Evolutionary conservation across 2,888 invertebrate genomes (phyloP).

Genomic region (Protonemura montana): DNA sequence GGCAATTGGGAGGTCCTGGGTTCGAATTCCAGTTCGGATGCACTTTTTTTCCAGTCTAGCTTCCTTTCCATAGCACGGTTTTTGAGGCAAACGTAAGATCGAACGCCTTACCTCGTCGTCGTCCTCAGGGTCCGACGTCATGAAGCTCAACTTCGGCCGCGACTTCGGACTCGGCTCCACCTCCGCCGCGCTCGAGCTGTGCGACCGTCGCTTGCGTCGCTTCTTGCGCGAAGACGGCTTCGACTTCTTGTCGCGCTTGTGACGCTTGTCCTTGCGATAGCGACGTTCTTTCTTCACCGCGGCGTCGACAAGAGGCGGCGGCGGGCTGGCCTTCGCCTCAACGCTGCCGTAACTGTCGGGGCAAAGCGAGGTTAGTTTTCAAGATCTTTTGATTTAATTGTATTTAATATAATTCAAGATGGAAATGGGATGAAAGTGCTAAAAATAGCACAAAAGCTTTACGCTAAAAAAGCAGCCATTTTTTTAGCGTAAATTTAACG

Average conservation of each 20-base stretch:
- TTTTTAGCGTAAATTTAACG: too few relatives aligned
- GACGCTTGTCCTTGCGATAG: constrained; percentile 58
- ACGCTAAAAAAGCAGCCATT: too few relatives aligned
- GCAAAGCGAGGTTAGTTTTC: constrained; percentile 42
- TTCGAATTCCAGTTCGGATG: too few relatives aligned
- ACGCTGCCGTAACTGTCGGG: background rate
- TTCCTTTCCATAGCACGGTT: too few relatives aligned
- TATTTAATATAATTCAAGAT: too few relatives aligned
- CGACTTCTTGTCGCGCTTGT: constrained; percentile 69
- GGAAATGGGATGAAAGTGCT: too few relatives aligned
- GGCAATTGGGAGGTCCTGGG: too few relatives aligned
- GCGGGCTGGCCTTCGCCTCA: constrained; percentile 50
- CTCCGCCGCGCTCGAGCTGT: constrained; percentile 66
- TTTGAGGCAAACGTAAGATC: too few relatives aligned
- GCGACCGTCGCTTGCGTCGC: constrained; percentile 61
- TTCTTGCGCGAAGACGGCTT: constrained; percentile 62
- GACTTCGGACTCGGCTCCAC: constrained; percentile 18
- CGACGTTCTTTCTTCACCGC: constrained; percentile 34
- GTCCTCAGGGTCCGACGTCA: background rate
- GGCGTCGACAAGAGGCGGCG: constrained; percentile 53
- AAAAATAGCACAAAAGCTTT: too few relatives aligned
- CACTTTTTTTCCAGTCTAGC: too few relatives aligned
- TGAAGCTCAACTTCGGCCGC: background rate
- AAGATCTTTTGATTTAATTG: too few relatives aligned
- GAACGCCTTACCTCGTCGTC: background rate